Conservation (phyloP, 2,113 vertebrate genomes). For the Cyprinodon variegatus region DNA sequence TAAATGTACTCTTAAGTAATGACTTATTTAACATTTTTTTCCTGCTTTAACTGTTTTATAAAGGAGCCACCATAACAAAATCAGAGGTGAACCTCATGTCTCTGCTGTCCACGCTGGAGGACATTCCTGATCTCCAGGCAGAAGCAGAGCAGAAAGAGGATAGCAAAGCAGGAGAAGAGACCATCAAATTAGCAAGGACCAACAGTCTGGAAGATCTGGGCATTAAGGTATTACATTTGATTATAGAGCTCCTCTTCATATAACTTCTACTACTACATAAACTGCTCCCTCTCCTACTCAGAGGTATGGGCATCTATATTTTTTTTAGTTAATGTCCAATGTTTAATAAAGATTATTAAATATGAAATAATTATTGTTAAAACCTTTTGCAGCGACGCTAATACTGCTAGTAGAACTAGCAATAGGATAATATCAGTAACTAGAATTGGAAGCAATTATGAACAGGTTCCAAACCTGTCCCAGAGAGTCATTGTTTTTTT, state of each 20-base stretch:
- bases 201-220: conserved; percentile 90
- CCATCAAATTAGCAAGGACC: conserved; percentile 73
- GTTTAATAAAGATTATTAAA: too few species aligned
- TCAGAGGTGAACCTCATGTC: conserved; percentile 83
- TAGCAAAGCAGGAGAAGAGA: conserved; percentile 35
- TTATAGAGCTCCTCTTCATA: too few species aligned
- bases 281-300: neutral
- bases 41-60: conserved; percentile 5
- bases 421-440: too few species aligned
- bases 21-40: neutral
- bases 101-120: conserved; percentile 83
- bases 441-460: too few species aligned
- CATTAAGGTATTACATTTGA: conserved; percentile 77
- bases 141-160: conserved; percentile 73
- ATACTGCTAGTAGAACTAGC: too few species aligned
- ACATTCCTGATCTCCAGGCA: conserved; percentile 67
- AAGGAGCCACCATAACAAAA: conserved; percentile 70
- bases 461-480: too few species aligned
- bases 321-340: too few species aligned
- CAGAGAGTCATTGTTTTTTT: too few species aligned
- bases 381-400: too few species aligned
- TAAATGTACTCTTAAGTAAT: neutral
- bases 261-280: neutral
- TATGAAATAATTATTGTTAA: too few species aligned
- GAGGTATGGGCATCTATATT: too few species aligned